These are phyloP conservation scores for Thunnus albacares DNA, from an alignment of 2,797 vertebrate genomes.

Conservation along the genomic window DNA sequence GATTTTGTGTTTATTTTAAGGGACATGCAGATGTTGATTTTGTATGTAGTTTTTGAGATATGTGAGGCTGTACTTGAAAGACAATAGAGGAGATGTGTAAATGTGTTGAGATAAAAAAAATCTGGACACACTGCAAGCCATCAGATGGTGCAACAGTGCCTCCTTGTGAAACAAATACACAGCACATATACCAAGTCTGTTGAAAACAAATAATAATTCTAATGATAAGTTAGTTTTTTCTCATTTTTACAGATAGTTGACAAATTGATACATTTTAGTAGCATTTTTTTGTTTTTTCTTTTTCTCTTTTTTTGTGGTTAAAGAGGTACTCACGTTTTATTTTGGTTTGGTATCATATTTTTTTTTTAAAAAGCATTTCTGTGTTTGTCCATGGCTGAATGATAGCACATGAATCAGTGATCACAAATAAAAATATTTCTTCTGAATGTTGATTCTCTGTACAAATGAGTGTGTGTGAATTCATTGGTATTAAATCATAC, in stretches of 20 bases:
- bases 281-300: not conserved
- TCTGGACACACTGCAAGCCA: not conserved
- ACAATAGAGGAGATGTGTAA: not conserved
- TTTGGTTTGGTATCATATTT: not conserved
- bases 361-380: not conserved
- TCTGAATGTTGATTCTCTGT: not conserved
- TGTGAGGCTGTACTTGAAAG: not conserved
- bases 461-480: not conserved
- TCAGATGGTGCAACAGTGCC: slow-evolving; percentile 36
- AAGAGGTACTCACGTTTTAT: not conserved
- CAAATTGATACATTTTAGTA: not conserved
- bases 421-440: slow-evolving; percentile 49
- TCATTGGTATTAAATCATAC: not conserved
- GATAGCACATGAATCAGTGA: slow-evolving; percentile 12
- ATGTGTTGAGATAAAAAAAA: not conserved
- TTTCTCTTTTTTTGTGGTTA: not conserved
- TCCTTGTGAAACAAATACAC: slow-evolving; percentile 32
- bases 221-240: not conserved
- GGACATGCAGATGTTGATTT: not conserved
- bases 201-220: not conserved
- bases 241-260: not conserved
- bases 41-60: not conserved
- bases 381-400: slow-evolving; percentile 12
- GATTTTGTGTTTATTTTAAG: not conserved
- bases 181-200: not conserved